phyloP scores from a whole-genome alignment of 2,888 invertebrate genomes.

The Amiota communis region DNA sequence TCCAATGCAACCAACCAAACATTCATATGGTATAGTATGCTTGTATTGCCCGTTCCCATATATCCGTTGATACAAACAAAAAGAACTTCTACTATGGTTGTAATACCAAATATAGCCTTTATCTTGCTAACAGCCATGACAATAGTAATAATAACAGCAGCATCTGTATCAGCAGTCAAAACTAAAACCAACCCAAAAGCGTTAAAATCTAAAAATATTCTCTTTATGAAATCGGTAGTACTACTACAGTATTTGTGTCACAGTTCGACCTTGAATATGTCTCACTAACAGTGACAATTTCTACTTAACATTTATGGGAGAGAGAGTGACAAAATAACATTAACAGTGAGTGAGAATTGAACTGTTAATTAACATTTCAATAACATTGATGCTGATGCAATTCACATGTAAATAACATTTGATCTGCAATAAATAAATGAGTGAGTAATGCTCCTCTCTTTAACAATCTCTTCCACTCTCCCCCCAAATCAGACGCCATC shows the following conservation, averaged over 20 bases:
- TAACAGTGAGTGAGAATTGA: no score
- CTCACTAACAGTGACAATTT: conserved; percentile 38
- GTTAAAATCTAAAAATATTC: no score
- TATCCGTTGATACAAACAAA: neutral
- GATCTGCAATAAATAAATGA: neutral
- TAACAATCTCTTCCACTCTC: no score
- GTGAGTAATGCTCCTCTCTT: no score
- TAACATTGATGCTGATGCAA: no score
- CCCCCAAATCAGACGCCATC: no score
- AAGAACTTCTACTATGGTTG: neutral
- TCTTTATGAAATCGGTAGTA: no score
- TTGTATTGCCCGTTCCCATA: neutral
- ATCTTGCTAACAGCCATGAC: conserved; percentile 1
- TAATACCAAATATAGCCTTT: neutral
- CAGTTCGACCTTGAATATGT: conserved; percentile 56
- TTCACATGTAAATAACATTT: no score
- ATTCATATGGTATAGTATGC: conserved; percentile 39
- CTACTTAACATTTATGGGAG: no score
- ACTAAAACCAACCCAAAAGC: conserved; percentile 1
- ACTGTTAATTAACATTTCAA: no score
- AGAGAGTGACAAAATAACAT: no score
- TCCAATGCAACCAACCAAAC: conserved; percentile 49
- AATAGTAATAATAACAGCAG: conserved; percentile 10
- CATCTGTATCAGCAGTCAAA: neutral
- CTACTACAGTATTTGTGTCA: conserved; percentile 56